Evolutionary conservation across 1,140 invertebrate genomes (phyloP).

Genomic region (Daktulosphaira vitifoliae): DNA sequence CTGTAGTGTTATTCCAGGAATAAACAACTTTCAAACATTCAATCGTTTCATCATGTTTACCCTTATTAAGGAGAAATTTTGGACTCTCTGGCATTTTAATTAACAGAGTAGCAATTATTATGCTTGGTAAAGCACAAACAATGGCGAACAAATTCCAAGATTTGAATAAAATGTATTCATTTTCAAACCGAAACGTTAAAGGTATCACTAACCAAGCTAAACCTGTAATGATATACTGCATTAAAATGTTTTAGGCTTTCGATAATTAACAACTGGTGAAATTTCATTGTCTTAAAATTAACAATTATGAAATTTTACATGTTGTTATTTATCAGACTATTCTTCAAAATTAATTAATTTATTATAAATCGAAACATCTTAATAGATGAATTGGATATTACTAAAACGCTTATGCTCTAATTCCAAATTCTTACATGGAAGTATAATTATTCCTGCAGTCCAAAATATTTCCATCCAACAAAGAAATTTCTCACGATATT

Average conservation of each 20-base stretch:
- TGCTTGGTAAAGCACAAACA: slow-evolving; percentile 76
- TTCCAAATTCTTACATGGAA: slow-evolving; percentile 27
- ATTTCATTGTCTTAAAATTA: too few species aligned
- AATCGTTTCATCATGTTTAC: slow-evolving; percentile 66
- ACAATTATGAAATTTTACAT: too few species aligned
- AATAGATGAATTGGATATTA: too few species aligned
- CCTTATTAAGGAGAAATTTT: slow-evolving; percentile 71
- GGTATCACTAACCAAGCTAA: slow-evolving; percentile 84
- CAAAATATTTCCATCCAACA: slow-evolving; percentile 32
- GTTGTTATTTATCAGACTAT: too few species aligned
- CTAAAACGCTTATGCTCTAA: too few species aligned
- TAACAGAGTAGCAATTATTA: slow-evolving; percentile 69
- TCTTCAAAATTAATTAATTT: too few species aligned
- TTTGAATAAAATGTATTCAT: slow-evolving; percentile 60
- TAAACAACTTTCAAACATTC: slow-evolving; percentile 72
- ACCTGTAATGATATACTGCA: slow-evolving; percentile 45
- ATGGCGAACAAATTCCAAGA: slow-evolving; percentile 86
- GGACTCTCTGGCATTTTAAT: slow-evolving; percentile 85
- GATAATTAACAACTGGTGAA: too few species aligned
- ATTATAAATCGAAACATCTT: too few species aligned
- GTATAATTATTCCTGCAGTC: slow-evolving; percentile 2
- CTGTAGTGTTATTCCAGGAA: slow-evolving; percentile 65
- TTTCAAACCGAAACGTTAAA: slow-evolving; percentile 39
- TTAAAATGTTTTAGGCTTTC: too few species aligned
- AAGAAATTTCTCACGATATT: slow-evolving; percentile 19